Conservation (phyloP, 2,888 invertebrate genomes). For the Drosophila fulvimacula region DNA sequence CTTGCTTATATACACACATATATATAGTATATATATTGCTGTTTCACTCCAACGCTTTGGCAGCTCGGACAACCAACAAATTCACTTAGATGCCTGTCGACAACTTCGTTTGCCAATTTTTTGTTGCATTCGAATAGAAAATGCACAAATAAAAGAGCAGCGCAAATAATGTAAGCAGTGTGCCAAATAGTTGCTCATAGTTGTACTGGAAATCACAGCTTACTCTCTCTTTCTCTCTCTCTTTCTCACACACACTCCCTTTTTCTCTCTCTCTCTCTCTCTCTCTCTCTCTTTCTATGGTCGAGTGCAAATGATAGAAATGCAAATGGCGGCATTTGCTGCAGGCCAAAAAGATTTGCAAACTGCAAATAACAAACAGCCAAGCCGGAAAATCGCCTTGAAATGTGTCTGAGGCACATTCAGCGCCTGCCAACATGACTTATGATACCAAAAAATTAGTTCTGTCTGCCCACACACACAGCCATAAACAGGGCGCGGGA, state of each 20-base stretch:
- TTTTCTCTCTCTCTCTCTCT: not conserved
- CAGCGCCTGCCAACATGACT: slow-evolving; percentile 60
- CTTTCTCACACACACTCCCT: not conserved
- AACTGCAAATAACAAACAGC: slow-evolving; percentile 55
- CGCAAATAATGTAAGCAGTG: slow-evolving; percentile 50
- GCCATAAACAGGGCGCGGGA: slow-evolving; percentile 7
- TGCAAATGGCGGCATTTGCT: slow-evolving; percentile 53
- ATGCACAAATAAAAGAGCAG: slow-evolving; percentile 47
- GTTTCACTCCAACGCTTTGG: slow-evolving; percentile 21
- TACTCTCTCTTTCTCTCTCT: not conserved
- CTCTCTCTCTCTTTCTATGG: not conserved
- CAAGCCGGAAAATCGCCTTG: slow-evolving; percentile 69
- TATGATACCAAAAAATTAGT: slow-evolving; percentile 56
- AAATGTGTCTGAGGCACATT: slow-evolving; percentile 74
- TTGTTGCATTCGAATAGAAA: slow-evolving; percentile 43
- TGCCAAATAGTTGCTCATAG: slow-evolving; percentile 65
- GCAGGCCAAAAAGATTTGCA: slow-evolving; percentile 41
- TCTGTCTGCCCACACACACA: slow-evolving; percentile 45
- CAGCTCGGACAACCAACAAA: slow-evolving; percentile 52
- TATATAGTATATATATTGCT: not conserved
- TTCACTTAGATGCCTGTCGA: slow-evolving; percentile 74
- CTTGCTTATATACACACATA: not conserved
- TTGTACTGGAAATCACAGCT: slow-evolving; percentile 14
- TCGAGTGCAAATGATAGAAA: slow-evolving; percentile 24
- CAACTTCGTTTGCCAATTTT: slow-evolving; percentile 65